Conservation (phyloP, 1,140 invertebrate genomes). For the Scaptodrosophila lebanonensis region DNA sequence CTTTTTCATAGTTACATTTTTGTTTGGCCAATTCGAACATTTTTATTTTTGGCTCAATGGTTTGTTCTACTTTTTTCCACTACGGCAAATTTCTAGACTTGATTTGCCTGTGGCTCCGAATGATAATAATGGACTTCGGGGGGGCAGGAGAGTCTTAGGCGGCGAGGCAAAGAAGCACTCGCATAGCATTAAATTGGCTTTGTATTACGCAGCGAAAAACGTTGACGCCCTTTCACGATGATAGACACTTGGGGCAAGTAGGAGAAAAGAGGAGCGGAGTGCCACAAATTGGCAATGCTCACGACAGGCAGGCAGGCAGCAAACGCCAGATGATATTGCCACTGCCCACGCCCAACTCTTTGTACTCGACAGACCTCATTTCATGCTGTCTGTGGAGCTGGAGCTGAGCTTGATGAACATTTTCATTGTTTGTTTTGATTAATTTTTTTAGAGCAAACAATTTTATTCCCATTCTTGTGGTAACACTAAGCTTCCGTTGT, state of each 20-base stretch:
- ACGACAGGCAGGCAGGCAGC: not conserved
- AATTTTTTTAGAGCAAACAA: slow-evolving; percentile 56
- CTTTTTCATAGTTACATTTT: slow-evolving; percentile 69
- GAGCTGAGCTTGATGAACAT: slow-evolving; percentile 63
- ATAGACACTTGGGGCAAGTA: slow-evolving; percentile 2
- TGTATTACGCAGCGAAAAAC: slow-evolving; percentile 43
- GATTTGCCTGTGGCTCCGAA: slow-evolving; percentile 8
- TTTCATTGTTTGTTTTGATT: slow-evolving; percentile 72
- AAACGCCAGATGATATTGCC: slow-evolving; percentile 24
- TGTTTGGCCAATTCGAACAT: slow-evolving; percentile 40
- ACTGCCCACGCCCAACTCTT: slow-evolving; percentile 23
- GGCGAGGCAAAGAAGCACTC: slow-evolving; percentile 21
- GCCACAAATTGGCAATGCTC: too few relatives aligned
- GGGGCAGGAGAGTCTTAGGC: too few relatives aligned
- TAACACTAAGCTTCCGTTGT: slow-evolving; percentile 63
- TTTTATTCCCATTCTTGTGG: slow-evolving; percentile 26
- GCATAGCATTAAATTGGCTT: slow-evolving; percentile 23
- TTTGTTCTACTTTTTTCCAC: slow-evolving; percentile 43
- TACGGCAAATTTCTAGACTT: too few relatives aligned
- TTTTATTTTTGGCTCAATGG: slow-evolving; percentile 47
- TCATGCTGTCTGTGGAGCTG: slow-evolving; percentile 27
- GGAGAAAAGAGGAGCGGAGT: not conserved
- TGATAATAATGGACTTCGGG: too few relatives aligned
- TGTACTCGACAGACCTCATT: slow-evolving; percentile 37
- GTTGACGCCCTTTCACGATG: slow-evolving; percentile 37